Evolutionary conservation across 1,140 invertebrate species (phyloP), one percentile per base, ranked within the genome.

Genomic region (Eulimnadia texana): DNA sequence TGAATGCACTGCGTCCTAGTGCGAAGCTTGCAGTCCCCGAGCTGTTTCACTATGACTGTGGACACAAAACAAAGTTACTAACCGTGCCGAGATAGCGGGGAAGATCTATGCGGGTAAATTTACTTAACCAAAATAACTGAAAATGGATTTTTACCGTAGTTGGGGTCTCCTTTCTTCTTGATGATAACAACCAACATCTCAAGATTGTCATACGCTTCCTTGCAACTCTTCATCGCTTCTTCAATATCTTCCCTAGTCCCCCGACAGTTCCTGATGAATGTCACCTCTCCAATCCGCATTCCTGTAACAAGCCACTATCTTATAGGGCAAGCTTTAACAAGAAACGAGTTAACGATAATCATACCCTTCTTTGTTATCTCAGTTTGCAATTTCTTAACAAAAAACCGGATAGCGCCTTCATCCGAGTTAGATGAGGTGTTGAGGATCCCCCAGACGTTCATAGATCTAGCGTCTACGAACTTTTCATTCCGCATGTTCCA

Each of bases 1-100:
- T 84, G 86, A 10, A 94, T 74, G 68, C 90, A 93, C 67, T 93
- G 90, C 0, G 90, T 93, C 16, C 90, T 68, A 49, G 90, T 74
- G 3, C 87, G 87, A 50, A 86, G 72, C 2, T 77, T 69, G 0
- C 86, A 68, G 74, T 94, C 91, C 0, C 86, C 83, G 3, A 79
- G 74, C 66, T 84, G 80, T 70, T 93, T 93, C 0, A 92, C 69
- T 50, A 70, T 68, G 58, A 76, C 72, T 73, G 68, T 27, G 70
- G 72, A 10, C 50, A 51, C 47, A 27, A 49, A 52, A 23, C n/a
- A 19, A 10, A 11, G n/a, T 47, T 47, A 47, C n/a, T 47, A 47
- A n/a, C n/a, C n/a, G n/a, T n/a, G n/a, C n/a, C n/a, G n/a, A n/a
- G n/a, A n/a, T n/a, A n/a, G n/a, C n/a, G n/a, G n/a, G n/a, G n/a